These are phyloP conservation scores for Tapirus terrestris DNA, from an alignment of 2,113 vertebrate species.

Conservation along the genomic window DNA sequence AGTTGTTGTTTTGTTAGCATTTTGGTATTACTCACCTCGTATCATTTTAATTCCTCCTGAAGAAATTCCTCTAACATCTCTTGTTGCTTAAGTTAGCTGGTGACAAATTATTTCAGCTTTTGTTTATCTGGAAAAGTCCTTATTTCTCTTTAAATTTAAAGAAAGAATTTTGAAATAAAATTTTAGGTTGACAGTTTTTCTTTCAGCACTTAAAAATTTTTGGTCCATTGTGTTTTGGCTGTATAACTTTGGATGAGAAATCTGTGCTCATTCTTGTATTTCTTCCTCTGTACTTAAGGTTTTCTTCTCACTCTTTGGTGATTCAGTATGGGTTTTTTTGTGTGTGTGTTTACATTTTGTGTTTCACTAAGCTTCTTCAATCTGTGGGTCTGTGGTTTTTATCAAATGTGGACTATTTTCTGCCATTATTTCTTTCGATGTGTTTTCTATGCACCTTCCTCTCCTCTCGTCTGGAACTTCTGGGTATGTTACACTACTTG, in stretches of 20 bases:
- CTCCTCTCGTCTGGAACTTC: not conserved
- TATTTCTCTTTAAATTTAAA: not conserved
- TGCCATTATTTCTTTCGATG: not conserved
- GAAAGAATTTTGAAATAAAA: not conserved
- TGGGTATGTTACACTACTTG: not conserved
- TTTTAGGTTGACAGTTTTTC: not conserved
- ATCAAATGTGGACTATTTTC: not conserved
- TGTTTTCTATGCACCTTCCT: not conserved
- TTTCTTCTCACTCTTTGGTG: not conserved
- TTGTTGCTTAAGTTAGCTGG: not conserved
- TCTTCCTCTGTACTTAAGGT: not conserved
- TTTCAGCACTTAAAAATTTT: not conserved
- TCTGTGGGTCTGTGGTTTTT: not conserved
- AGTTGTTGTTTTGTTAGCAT: not conserved
- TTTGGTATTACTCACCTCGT: not conserved
- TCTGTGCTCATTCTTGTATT: not conserved
- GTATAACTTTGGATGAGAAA: not conserved
- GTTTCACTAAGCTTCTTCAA: not conserved
- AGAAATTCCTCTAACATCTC: not conserved
- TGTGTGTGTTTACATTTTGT: not conserved
- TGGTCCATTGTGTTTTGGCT: not conserved
- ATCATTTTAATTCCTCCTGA: not conserved
- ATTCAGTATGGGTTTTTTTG: not conserved
- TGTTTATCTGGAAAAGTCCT: not conserved
- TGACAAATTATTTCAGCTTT: not conserved